A percentile compares a stretch with the other conserved stretches of the same genome.
phyloP scores from a whole-genome alignment of 2,888 invertebrate genomes.

The Hipparchia semele region DNA sequence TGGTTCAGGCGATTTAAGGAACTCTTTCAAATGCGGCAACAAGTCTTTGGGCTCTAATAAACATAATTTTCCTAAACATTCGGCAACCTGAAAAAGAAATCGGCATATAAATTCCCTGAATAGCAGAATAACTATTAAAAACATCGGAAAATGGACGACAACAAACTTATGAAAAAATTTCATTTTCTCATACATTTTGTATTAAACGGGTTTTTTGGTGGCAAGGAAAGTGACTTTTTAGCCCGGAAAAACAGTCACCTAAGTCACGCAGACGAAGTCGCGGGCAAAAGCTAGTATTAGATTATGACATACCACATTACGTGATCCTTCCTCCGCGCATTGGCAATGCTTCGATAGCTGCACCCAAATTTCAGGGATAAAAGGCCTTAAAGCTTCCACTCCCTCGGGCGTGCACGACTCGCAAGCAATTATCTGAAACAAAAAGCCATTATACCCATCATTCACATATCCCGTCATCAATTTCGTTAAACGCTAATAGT shows the following conservation, averaged over 20 bases:
- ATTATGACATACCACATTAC: slow-evolving; percentile 95
- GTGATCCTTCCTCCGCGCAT: slow-evolving; percentile 98
- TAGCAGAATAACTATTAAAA: neutral
- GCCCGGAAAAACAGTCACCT: no score
- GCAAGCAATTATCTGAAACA: slow-evolving; percentile 90
- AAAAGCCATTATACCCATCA: slow-evolving; percentile 2
- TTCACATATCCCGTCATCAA: no score
- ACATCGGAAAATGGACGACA: neutral
- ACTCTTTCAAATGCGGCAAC: slow-evolving; percentile 93
- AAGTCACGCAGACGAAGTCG: no score
- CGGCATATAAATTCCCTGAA: slow-evolving; percentile 11
- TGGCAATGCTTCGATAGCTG: slow-evolving; percentile 97
- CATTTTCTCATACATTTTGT: no score
- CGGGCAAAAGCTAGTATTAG: no score
- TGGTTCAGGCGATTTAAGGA: slow-evolving; percentile 90
- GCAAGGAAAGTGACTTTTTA: no score
- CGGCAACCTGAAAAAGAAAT: slow-evolving; percentile 86
- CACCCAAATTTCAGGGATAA: slow-evolving; percentile 95
- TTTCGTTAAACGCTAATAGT: no score
- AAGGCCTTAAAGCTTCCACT: slow-evolving; percentile 89
- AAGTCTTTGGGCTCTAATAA: slow-evolving; percentile 95
- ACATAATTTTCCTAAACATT: slow-evolving; percentile 98
- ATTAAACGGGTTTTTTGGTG: no score
- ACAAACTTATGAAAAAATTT: no score
- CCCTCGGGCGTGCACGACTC: slow-evolving; percentile 89